Evolutionary conservation across 2,113 vertebrate species (phyloP), one percentile per base, ranked within the genome.

Genomic region (Ptilorrhoa leucosticta): DNA sequence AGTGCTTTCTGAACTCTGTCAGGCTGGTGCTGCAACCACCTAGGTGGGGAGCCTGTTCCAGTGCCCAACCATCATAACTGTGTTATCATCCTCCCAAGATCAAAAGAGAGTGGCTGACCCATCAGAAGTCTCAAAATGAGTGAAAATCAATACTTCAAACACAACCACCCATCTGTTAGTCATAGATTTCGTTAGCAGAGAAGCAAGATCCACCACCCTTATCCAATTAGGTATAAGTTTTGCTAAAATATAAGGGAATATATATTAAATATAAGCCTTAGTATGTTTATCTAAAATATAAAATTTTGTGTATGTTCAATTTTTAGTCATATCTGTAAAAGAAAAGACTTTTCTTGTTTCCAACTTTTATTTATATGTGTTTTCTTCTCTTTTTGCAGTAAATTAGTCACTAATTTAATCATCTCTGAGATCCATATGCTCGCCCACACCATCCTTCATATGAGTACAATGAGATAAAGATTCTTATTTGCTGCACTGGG

Each of bases 381-480:
- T 93, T 93, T 94, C 45, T 81, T 93, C 47, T 88, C 60, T 72
- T 72, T 87, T 94, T 88, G 27, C 61, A 82, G 68, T 82, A 94
- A 94, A 91, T 93, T 94, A 77, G 50, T 93, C 68, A 96, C 60
- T 93, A 94, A 96, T 95, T 92, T 84, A 94, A 95, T 96, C 47
- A 71, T 93, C 84, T 95, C 94, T 89, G 89, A 96, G 84, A 78
- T 88, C 57, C 88, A 82, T 91, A 83, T 84, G 64, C 64, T 92
- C 71, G 6, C 75, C 76, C 58, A 90, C 87, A 63, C 73, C 28
- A 72, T 76, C 48, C 44, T 93, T 90, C 81, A 50, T 51, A 75
- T 8, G 33, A 95, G 50, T 54, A 97, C 76, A 94, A 79, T 91
- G 63, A 91, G 64, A 69, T 79, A 94, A 96, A 96, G 50, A 61